Conservation (phyloP, 2,113 vertebrate species). For the Cebidichthys violaceus region DNA sequence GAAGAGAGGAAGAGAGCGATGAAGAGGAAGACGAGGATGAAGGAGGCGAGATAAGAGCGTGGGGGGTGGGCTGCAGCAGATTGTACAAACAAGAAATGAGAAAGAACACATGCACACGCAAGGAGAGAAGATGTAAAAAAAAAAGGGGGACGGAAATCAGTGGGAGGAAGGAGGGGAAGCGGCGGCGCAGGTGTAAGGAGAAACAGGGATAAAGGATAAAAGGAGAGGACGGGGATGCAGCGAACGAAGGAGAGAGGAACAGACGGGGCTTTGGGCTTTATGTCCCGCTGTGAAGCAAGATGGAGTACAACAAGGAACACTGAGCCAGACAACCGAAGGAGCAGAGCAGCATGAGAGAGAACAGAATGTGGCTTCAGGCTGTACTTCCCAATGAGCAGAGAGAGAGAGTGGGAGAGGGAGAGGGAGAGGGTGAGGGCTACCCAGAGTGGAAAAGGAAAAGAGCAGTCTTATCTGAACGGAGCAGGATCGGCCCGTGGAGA, state of each 20-base stretch:
- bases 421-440: constrained; percentile 20
- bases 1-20: constrained; percentile 44
- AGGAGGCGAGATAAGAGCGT: constrained; percentile 64
- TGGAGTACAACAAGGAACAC: constrained; percentile 64
- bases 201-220: constrained; percentile 18
- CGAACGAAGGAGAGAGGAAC: constrained; percentile 4
- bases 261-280: constrained; percentile 51
- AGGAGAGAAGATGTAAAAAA: constrained; percentile 8
- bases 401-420: not conserved
- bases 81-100: constrained; percentile 58
- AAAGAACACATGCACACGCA: constrained; percentile 54
- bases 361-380: constrained; percentile 66
- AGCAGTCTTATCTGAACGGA: constrained; percentile 69
- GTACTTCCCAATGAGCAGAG: constrained; percentile 50
- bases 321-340: constrained; percentile 60
- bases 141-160: constrained; percentile 29
- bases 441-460: constrained; percentile 20
- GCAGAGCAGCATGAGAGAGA: constrained; percentile 45
- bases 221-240: constrained; percentile 22
- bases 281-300: constrained; percentile 71
- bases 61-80: constrained; percentile 34
- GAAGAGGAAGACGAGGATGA: constrained; percentile 61
- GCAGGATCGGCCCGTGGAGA: constrained; percentile 54
- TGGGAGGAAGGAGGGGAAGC: constrained; percentile 34
- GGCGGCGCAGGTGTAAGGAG: constrained; percentile 17